A percentile compares a stretch with the other conserved stretches of the same genome.
Evolutionary conservation across 2,113 vertebrate species (phyloP).

Genomic region (Erythrolamprus reginae): DNA sequence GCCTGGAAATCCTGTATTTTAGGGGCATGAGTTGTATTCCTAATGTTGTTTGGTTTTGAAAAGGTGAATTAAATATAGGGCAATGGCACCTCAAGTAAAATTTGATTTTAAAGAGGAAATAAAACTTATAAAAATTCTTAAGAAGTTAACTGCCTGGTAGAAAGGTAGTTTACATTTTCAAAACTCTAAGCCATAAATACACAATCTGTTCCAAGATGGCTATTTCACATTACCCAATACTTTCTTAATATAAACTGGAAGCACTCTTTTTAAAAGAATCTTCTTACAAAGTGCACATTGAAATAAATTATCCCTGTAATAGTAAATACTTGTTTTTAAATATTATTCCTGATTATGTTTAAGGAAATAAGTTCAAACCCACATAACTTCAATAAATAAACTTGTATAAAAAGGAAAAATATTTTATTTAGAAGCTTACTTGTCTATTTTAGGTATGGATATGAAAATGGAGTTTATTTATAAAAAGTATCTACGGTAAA

Average conservation of each 20-base stretch:
- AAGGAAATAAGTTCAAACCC: neutral
- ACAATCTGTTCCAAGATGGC: neutral
- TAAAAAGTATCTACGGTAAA: neutral
- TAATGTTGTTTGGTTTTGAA: neutral
- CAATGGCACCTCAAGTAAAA: neutral
- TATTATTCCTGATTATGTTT: neutral
- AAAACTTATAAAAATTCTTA: neutral
- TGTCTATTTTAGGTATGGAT: neutral
- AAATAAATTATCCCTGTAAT: slow-evolving; percentile 8
- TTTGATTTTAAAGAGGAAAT: neutral
- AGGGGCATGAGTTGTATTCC: neutral
- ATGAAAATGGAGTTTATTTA: neutral
- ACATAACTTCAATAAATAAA: neutral
- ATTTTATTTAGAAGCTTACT: neutral
- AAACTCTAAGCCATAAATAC: neutral
- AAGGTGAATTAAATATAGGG: neutral
- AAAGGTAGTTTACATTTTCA: neutral
- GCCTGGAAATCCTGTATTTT: neutral
- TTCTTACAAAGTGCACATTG: neutral
- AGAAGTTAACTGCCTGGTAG: neutral
- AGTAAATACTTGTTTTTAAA: neutral
- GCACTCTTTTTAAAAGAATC: neutral
- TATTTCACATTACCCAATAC: slow-evolving; percentile 7
- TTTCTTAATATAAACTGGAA: slow-evolving; percentile 31
- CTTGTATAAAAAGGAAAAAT: neutral